Conservation (phyloP, 1,140 invertebrate genomes). For the Eurosta solidaginis region DNA sequence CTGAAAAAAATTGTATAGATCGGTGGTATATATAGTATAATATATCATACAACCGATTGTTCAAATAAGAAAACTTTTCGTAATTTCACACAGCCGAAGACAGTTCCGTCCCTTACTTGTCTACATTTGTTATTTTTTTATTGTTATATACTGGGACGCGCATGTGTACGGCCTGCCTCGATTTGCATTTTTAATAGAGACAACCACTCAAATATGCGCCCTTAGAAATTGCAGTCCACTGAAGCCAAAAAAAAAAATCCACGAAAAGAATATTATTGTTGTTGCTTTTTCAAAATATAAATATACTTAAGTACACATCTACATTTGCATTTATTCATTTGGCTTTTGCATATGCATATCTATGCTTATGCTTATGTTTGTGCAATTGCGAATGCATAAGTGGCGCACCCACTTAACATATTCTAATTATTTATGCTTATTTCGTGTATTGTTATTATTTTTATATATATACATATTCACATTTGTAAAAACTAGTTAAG, state of each 20-base stretch:
- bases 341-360: slow-evolving; percentile 7
- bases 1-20: no score
- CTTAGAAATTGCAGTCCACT: slow-evolving; percentile 23
- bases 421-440: slow-evolving; percentile 60
- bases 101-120: no score
- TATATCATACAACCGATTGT: no score
- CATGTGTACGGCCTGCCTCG: not conserved
- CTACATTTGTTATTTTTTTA: not conserved
- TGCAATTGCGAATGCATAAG: slow-evolving; percentile 17
- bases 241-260: no score
- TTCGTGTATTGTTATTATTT: slow-evolving; percentile 38
- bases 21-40: no score
- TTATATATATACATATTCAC: not conserved
- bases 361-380: not conserved
- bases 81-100: no score
- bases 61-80: no score
- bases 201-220: slow-evolving; percentile 13
- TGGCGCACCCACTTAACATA: slow-evolving; percentile 56
- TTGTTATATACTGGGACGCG: not conserved
- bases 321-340: slow-evolving; percentile 6
- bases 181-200: slow-evolving; percentile 2
- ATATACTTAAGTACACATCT: slow-evolving; percentile 12
- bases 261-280: not conserved
- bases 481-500: not conserved
- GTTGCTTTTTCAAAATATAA: slow-evolving; percentile 5